Base-by-base conservation (phyloP, 2,113 vertebrate species). In the Hypocryptadius cinnamomeus region DNA sequence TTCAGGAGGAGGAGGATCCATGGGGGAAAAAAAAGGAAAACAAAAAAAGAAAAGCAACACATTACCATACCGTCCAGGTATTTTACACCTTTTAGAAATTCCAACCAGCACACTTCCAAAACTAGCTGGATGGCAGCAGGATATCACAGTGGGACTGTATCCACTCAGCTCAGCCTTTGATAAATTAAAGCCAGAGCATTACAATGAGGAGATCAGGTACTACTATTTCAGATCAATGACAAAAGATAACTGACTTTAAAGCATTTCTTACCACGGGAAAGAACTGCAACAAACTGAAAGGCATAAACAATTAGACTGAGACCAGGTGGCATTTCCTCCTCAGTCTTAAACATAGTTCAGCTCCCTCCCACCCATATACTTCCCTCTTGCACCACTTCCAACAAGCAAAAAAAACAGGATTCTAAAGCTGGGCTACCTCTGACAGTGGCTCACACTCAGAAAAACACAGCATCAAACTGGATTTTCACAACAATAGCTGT, bases 21-120 rank as follows among this genome's bases (percentile, higher is more conserved):
- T 1, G 0, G 33, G 14, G 6, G 8, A 20, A 15, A 15, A 14
- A 51, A 6, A 11, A 39, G 39, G 39, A 50, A 50, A 50, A 27
- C 33, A 9, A 7, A 11, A 51, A 66, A n/a, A 47, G 40, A 53
- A 82, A 87, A 85, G 16, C 4, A 72, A 59, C 18, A 21, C 2
- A 2, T 72, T 68, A 84, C 44, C 8, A 0, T 30, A 28, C 11
- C 4, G 1, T 24, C 27, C 56, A 47, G 74, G 61, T 16, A 56
- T 63, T 37, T 30, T 24, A 64, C 33, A 20, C 3, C 15, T 51
- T 57, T 51, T 50, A 48, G 53, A 65, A 69, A 59, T 61, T 85
- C 80, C 61, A 87, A 30, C 6, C 37, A 53, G 48, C 17, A 69
- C 23, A 1, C 47, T 76, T 79, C 53, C 53, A 68, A 87, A 70